These are phyloP conservation scores for Globodera ellingtonae DNA, from an alignment of 1,140 invertebrate genomes.

Conservation along the genomic window DNA sequence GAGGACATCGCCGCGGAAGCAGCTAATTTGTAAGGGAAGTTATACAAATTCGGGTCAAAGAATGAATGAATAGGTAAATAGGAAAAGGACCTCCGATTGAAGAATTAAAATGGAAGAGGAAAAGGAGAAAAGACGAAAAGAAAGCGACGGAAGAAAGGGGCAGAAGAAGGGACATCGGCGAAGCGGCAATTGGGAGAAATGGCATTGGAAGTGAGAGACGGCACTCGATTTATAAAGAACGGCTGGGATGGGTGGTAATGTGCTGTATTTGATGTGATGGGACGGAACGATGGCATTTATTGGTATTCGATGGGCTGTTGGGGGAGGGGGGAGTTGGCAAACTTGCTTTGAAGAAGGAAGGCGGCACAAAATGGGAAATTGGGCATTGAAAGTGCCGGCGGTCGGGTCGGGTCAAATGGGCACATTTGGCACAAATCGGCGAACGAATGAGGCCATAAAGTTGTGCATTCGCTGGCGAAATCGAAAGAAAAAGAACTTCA, in stretches of 20 bases:
- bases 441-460: background rate
- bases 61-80: background rate
- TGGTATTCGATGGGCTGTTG: too few relatives aligned
- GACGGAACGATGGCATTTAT: too few relatives aligned
- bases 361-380: too few relatives aligned
- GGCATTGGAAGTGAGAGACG: background rate
- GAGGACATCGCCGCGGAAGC: background rate
- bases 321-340: too few relatives aligned
- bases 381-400: too few relatives aligned
- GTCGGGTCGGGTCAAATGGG: background rate
- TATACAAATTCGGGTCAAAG: too few relatives aligned
- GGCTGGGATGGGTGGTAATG: too few relatives aligned
- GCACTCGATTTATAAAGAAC: too few relatives aligned
- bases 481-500: background rate
- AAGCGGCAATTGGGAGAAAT: background rate
- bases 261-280: too few relatives aligned
- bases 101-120: background rate
- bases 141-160: background rate
- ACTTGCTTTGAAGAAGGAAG: too few relatives aligned
- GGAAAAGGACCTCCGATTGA: background rate
- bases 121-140: background rate
- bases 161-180: background rate
- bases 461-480: background rate
- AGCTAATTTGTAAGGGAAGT: background rate
- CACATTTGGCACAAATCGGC: too few relatives aligned